Conservation (phyloP, 2,113 vertebrate genomes). For the Tragulus kanchil region DNA sequence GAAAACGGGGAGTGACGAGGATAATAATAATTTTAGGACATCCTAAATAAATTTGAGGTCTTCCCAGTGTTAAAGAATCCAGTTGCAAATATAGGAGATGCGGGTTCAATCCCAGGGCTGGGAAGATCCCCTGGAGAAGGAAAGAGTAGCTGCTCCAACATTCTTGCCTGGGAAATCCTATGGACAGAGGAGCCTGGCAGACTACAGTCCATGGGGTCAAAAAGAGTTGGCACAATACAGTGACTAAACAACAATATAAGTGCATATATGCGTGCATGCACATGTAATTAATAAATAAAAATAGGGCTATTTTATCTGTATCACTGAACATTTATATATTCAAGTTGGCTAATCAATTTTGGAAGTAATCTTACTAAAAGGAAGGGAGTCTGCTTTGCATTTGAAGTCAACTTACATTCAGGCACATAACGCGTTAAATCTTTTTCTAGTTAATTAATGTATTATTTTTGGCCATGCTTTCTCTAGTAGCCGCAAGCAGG, state of each 20-base stretch:
- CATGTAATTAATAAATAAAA: conserved; percentile 17
- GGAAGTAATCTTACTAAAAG: not conserved
- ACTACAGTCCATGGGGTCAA: accelerated
- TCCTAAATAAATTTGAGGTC: too few relatives aligned
- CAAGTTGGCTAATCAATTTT: not conserved
- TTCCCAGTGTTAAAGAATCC: not conserved
- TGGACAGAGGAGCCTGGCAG: not conserved
- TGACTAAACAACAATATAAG: not conserved
- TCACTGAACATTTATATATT: not conserved
- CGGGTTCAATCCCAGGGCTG: not conserved
- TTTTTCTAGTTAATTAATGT: not conserved
- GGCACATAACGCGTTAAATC: not conserved
- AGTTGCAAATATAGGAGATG: not conserved
- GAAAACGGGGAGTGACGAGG: too few relatives aligned
- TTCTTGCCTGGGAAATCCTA: not conserved
- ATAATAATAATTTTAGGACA: too few relatives aligned
- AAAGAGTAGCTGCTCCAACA: not conserved
- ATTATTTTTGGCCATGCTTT: not conserved
- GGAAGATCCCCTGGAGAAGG: not conserved
- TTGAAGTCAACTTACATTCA: conserved; percentile 15
- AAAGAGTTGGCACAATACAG: not conserved
- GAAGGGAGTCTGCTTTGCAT: not conserved
- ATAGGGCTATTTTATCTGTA: not conserved
- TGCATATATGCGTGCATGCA: not conserved
- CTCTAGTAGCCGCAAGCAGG: not conserved